These are phyloP conservation scores for Ursus arctos DNA, from an alignment of 2,113 vertebrate species.

Conservation along the genomic window DNA sequence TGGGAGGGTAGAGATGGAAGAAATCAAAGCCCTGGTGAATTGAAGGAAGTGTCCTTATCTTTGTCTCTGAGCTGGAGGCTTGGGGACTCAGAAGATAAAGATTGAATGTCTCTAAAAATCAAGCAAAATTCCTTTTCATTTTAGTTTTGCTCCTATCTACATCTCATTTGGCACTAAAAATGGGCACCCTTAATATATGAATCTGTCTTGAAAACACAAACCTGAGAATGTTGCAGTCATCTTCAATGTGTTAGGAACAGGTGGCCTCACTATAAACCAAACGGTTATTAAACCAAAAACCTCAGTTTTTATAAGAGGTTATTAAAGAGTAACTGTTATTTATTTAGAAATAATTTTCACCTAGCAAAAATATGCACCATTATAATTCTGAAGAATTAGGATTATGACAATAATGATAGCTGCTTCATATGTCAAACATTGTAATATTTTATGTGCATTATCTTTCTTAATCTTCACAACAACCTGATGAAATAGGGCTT, in stretches of 20 bases:
- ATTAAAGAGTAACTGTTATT: not conserved
- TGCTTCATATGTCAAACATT: not conserved
- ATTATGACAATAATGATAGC: not conserved
- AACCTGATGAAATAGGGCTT: not conserved
- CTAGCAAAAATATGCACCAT: not conserved
- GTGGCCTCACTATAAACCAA: not conserved
- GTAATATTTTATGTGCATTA: not conserved
- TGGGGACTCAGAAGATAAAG: not conserved
- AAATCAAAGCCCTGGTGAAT: not conserved
- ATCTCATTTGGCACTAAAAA: not conserved
- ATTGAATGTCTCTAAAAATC: not conserved
- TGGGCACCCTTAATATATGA: not conserved
- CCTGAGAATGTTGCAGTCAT: not conserved
- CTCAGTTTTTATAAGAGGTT: not conserved
- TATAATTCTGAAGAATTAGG: not conserved
- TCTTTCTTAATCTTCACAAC: not conserved
- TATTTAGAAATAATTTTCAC: not conserved
- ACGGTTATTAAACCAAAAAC: not conserved
- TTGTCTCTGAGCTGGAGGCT: not conserved
- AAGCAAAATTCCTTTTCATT: not conserved
- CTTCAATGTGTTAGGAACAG: not conserved
- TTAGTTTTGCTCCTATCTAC: not conserved
- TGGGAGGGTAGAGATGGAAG: slow-evolving; percentile 27
- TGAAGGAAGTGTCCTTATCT: not conserved
- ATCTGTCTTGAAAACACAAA: not conserved